Evolutionary conservation across 2,888 invertebrate species (phyloP), one percentile per base, ranked within the genome.

Genomic region (Dermolepida albohirtum): DNA sequence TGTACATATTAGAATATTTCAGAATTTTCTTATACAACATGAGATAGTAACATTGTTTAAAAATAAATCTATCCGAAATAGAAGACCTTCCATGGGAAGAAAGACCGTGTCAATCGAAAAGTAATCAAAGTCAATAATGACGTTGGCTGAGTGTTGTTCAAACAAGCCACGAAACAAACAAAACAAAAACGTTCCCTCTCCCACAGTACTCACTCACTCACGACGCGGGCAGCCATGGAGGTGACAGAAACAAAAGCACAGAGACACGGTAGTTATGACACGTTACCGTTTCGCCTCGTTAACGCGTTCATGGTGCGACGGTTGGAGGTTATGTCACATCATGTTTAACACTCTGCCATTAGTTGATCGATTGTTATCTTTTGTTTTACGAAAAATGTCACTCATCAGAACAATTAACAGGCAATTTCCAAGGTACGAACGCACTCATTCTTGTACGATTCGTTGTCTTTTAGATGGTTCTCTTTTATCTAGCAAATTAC

Each of bases 241-340:
- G 55, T 66, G 66, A 66, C 66, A 66, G 66, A 57, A 57, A 66
- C 50, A 66, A 66, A 54, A 66, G 66, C 66, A 40, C 8, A 34
- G 67, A 69, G 71, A 72, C 72, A 70, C 66, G 71, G 71, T 72
- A 70, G 75, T 76, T 76, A 73, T 73, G 74, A 73, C 72, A 71
- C 71, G 72, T 70, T 44, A 50, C 70, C 74, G 74, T 74, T 71
- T 75, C 73, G 76, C 73, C 75, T 78, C 78, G 78, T 78, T 78
- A 78, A 59, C 59, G 59, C 27, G 29, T 27, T 71, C 67, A 68
- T 72, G 72, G 70, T 72, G 71, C 70, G 75, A 73, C 76, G 73
- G 71, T 74, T 72, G 72, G 69, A 70, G 44, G 44, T 59, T 59
- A 70, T 76, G 77, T 76, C 75, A 73, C 74, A 72, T 77, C 74